Evolutionary conservation across 2,113 vertebrate species (phyloP).

Genomic region (Macquaria ambigua): DNA sequence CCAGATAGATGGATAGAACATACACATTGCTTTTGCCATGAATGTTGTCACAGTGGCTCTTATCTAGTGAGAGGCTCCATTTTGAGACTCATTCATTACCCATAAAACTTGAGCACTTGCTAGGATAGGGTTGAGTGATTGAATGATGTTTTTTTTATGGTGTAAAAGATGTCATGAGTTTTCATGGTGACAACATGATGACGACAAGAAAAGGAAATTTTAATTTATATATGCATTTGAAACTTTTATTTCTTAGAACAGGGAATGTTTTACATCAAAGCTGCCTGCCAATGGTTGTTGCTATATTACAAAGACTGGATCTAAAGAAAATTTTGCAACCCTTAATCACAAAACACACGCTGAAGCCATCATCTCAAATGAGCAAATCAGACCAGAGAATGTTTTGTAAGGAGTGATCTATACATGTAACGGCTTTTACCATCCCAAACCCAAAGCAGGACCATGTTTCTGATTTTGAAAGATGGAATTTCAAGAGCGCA

Average conservation of each 20-base stretch:
- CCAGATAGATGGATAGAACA: slow-evolving; percentile 32
- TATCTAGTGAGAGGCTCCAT: slow-evolving; percentile 18
- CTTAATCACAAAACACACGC: slow-evolving; percentile 5
- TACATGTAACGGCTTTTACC: background rate
- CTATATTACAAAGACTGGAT: slow-evolving; percentile 33
- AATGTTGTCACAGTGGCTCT: slow-evolving; percentile 51
- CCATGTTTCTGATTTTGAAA: background rate
- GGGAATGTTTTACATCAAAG: slow-evolving; percentile 49
- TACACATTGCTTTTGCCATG: slow-evolving; percentile 25
- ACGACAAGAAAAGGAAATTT: slow-evolving; percentile 28
- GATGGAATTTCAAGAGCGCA: background rate
- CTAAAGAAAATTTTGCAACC: background rate
- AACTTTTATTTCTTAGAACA: slow-evolving; percentile 56
- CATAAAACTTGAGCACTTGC: slow-evolving; percentile 41
- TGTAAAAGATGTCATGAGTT: slow-evolving; percentile 30
- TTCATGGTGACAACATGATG: slow-evolving; percentile 12
- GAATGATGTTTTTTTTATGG: slow-evolving; percentile 30
- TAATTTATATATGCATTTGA: slow-evolving; percentile 43
- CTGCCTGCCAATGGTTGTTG: slow-evolving; percentile 16
- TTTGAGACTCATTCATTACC: slow-evolving; percentile 31
- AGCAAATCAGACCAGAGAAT: background rate
- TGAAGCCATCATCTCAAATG: background rate
- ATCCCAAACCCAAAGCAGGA: slow-evolving; percentile 12
- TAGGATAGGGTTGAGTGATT: slow-evolving; percentile 20
- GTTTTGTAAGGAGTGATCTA: slow-evolving; percentile 8